Base-by-base conservation (phyloP, 2,888 invertebrate species). In the Tachina lurida region DNA sequence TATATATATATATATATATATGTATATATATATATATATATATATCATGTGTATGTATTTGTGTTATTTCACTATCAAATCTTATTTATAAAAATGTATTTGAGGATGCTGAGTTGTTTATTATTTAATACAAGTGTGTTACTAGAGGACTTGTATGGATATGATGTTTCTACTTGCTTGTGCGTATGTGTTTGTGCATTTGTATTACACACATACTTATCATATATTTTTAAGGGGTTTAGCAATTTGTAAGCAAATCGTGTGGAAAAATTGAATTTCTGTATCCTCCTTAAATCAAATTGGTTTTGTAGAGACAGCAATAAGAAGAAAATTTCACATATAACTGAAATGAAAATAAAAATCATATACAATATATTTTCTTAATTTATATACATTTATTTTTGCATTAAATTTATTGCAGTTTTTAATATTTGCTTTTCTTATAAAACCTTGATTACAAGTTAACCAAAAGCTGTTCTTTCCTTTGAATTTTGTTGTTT, bases 201-300 rank as follows among this genome's bases (percentile, higher is more conserved):
- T 73, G 12, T 58, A 22, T 47, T 41, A 65, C n/a, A 31, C 1
- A 22, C 1, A 49, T 43, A 65, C 70, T 83, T 71, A 73, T 77
- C 19, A 63, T 73, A 63, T 73, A 60, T 73, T 71, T 76, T 76
- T 39, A 60, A 84, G 84, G 84, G 76, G 71, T 81, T 84, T 60
- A 77, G 49, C 73, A 80, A 84, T 84, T 84, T 84, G 80, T 80
- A 45, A 77, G 73, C 80, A 80, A 84, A 84, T 84, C 80, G 84
- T 73, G 71, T 71, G 54, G 84, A 84, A 81, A 77, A 80, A 81
- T 76, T 84, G 43, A 71, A 80, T 62, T 81, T 67, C 60, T 65
- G 17, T 75, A 49, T 71, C 73, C 71, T 71, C 71, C 52, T 58
- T 10, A 67, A 70, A 63, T 70, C 47, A 56, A 73, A 73, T 77